A percentile compares a stretch with the other conserved stretches of the same genome.
Conservation (phyloP, 2,797 vertebrate genomes). For the Danio aesculapii region DNA sequence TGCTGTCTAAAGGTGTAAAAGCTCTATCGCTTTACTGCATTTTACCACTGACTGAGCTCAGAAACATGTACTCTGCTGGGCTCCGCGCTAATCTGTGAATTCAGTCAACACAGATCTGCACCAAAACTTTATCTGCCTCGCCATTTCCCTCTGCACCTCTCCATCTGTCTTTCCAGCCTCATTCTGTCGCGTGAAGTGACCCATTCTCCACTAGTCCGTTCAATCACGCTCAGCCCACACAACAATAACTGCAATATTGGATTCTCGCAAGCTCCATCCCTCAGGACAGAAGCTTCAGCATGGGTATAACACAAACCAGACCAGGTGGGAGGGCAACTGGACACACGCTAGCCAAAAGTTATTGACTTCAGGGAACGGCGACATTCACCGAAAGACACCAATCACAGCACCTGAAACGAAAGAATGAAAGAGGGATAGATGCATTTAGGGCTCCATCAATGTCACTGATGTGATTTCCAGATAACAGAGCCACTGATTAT, state of each 20-base stretch:
- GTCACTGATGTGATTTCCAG: slow-evolving; percentile 23
- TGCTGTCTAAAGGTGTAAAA: not conserved
- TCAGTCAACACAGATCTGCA: slow-evolving; percentile 28
- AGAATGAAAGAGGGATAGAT: slow-evolving; percentile 24
- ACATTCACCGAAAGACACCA: slow-evolving; percentile 33
- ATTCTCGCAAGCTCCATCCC: slow-evolving; percentile 58
- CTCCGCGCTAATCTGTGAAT: slow-evolving; percentile 29
- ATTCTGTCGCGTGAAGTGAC: slow-evolving; percentile 54
- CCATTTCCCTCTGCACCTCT: slow-evolving; percentile 45
- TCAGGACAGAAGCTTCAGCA: slow-evolving; percentile 53
- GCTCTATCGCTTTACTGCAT: not conserved
- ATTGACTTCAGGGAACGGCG: slow-evolving; percentile 50
- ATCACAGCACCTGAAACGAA: slow-evolving; percentile 37
- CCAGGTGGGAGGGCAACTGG: slow-evolving; percentile 51
- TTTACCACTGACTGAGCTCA: not conserved
- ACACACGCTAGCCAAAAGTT: slow-evolving; percentile 37
- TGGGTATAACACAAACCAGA: slow-evolving; percentile 53
- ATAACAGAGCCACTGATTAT: slow-evolving; percentile 31
- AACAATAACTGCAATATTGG: slow-evolving; percentile 65
- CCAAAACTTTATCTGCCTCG: slow-evolving; percentile 36
- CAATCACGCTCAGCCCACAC: slow-evolving; percentile 60
- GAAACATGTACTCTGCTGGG: slow-evolving; percentile 13
- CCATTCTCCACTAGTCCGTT: slow-evolving; percentile 52
- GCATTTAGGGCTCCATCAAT: slow-evolving; percentile 31
- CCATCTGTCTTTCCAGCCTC: slow-evolving; percentile 55